Base-by-base conservation (phyloP, 1,140 invertebrate genomes). In the Phymorhynchus buccinoides region DNA sequence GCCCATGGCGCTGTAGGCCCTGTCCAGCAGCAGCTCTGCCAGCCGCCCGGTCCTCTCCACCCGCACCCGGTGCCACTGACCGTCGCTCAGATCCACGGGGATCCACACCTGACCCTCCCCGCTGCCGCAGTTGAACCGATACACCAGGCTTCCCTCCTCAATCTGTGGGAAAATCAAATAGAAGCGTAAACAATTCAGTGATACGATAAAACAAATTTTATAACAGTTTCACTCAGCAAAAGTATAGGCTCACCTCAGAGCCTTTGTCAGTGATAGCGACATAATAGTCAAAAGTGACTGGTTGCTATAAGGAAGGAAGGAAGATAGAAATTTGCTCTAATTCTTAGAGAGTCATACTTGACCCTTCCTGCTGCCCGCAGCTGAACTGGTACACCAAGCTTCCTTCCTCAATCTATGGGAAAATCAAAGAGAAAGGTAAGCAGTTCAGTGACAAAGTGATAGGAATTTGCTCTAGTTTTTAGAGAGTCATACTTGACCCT, bases 281-380 rank as follows among this genome's bases (percentile, higher is more conserved):
- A n/a, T n/a, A n/a, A n/a, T n/a, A n/a, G n/a, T n/a, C n/a, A n/a
- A n/a, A n/a, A n/a, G n/a, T n/a, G n/a, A n/a, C n/a, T n/a, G n/a
- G n/a, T n/a, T n/a, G n/a, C n/a, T n/a, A n/a, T n/a, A n/a, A n/a
- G n/a, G n/a, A n/a, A n/a, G n/a, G n/a, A n/a, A n/a, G n/a, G n/a
- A n/a, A n/a, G n/a, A n/a, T n/a, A n/a, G n/a, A n/a, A n/a, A n/a
- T n/a, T 99, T 97, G 56, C 96, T 96, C 42, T 98, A 95, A 87
- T 95, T 95, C 68, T 95, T 95, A 1, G 95, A 95, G 3, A 98
- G 96, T 66, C 96, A 94, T 1, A 97, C 96, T 12, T 96, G 90
- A n/a, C 97, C 97, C 92, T 97, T 96, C n/a, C 97, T 97, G 88
- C 96, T 97, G 7, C 97, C n/a, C 97, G 83, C 98, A 95, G 91